These are phyloP conservation scores for Anagrus nilaparvatae DNA, from an alignment of 1,140 invertebrate genomes.

Conservation along the genomic window DNA sequence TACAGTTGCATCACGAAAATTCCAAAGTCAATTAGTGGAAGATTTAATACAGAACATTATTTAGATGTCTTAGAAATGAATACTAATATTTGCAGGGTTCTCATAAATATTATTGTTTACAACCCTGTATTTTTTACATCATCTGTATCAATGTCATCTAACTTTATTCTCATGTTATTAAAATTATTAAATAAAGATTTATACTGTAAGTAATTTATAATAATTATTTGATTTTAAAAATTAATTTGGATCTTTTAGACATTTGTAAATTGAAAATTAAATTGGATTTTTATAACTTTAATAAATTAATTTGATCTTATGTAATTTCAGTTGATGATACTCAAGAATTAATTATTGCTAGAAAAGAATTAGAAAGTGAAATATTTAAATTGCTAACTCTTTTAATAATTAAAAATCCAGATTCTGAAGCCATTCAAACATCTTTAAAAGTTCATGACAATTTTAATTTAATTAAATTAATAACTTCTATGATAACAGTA, in stretches of 20 bases:
- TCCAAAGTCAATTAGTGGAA: conserved; percentile 23
- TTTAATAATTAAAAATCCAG: conserved; percentile 26
- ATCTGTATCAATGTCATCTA: conserved; percentile 33
- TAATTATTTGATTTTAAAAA: not conserved
- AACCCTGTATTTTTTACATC: conserved; percentile 30
- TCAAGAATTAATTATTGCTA: conserved; percentile 29
- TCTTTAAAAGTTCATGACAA: conserved; percentile 27
- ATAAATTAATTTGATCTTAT: too few relatives aligned
- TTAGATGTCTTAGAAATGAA: conserved; percentile 43
- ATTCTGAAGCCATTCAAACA: conserved; percentile 29
- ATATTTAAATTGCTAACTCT: conserved; percentile 38
- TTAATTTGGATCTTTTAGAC: too few relatives aligned
- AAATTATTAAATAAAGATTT: conserved; percentile 34
- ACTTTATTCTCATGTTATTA: conserved; percentile 38
- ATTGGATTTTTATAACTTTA: too few relatives aligned
- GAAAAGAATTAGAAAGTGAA: conserved; percentile 38
- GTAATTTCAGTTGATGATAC: conserved; percentile 28
- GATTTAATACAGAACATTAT: conserved; percentile 30
- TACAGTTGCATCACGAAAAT: conserved; percentile 31
- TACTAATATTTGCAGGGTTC: conserved; percentile 33
- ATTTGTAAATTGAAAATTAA: conserved; percentile 10
- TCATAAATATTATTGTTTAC: conserved; percentile 32
- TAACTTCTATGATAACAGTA: conserved; percentile 33
- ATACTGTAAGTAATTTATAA: conserved; percentile 32
- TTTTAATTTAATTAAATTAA: conserved; percentile 28